Base-by-base conservation (phyloP, 2,797 vertebrate species). In the Falco peregrinus region DNA sequence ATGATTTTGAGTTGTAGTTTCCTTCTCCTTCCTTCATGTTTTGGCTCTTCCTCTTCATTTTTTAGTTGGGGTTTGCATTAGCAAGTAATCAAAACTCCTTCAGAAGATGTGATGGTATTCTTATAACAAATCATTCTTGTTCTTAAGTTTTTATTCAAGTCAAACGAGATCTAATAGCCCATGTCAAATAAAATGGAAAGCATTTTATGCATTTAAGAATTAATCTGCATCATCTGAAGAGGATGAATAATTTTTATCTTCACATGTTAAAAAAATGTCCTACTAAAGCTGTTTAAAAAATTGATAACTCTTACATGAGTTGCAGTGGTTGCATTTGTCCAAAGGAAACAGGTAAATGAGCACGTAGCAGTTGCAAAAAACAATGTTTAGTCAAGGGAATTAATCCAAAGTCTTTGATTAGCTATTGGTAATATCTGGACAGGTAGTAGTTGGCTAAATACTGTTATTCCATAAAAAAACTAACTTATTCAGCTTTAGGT, bases 401-500 rank as follows among this genome's bases (percentile, higher is more conserved):
- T 54, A 59, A 91, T 69, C 68, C 75, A 61, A 82, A 90, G 86
- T 64, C 60, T 92, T 73, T 84, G 51, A 73, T 95, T 73, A 95
- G 76, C 57, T 83, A 25, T 51, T 67, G 48, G 41, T 50, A 93
- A 83, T 33, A 85, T 69, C 48, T 70, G 45, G 87, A 74, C n/a
- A 86, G 39, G 63, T 53, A 69, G 50, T 64, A 84, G 70, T 35
- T 71, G 39, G 29, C 71, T 89, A 92, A 94, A 86, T 87, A 89
- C 70, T 90, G 50, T 84, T 88, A 82, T n/a, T 39, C 65, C 75
- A 28, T 61, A n/a, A 37, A n/a, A 80, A 90, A 59, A 73, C 65
- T 31, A n/a, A 39, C 60, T 97, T 93, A 98, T 48, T 98, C 98
- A n/a, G 54, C 86, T 90, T 98, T 98, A 35, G 91, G 96, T 20